Conservation (phyloP, 2,888 invertebrate genomes). For the Drosophila diplacantha region DNA sequence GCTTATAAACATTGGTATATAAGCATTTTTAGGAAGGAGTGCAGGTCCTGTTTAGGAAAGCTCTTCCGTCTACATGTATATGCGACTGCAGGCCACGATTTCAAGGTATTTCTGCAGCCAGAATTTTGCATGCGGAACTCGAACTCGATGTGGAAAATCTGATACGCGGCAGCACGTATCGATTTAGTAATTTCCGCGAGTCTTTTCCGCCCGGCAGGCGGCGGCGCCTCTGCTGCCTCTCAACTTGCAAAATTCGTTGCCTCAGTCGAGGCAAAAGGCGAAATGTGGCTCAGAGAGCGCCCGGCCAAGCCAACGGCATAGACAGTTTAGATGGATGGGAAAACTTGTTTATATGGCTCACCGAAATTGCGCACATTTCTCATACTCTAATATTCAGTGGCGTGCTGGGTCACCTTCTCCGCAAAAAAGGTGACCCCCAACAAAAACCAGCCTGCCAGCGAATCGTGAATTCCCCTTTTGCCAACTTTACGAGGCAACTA, state of each 20-base stretch:
- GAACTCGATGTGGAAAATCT: slow-evolving; percentile 31
- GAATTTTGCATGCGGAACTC: slow-evolving; percentile 30
- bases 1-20: neutral
- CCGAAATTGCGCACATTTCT: slow-evolving; percentile 42
- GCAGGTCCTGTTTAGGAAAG: slow-evolving; percentile 2
- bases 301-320: slow-evolving; percentile 27
- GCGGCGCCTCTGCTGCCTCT: slow-evolving; percentile 4
- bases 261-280: slow-evolving; percentile 5
- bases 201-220: slow-evolving; percentile 39
- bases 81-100: slow-evolving; percentile 25
- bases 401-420: slow-evolving; percentile 26
- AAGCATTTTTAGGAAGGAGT: neutral
- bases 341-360: slow-evolving; percentile 41
- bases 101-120: slow-evolving; percentile 18
- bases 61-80: neutral
- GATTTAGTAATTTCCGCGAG: slow-evolving; percentile 60
- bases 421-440: slow-evolving; percentile 22
- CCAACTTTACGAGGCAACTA: slow-evolving; percentile 28
- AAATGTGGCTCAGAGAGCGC: slow-evolving; percentile 3
- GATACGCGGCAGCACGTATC: slow-evolving; percentile 49
- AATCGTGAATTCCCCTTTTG: slow-evolving; percentile 24
- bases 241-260: slow-evolving; percentile 32
- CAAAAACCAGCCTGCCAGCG: neutral
- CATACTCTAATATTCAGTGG: slow-evolving; percentile 32
- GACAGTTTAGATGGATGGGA: slow-evolving; percentile 47